Evolutionary conservation across 1,140 invertebrate species (phyloP).

Genomic region (Caenorhabditis inopinata): DNA sequence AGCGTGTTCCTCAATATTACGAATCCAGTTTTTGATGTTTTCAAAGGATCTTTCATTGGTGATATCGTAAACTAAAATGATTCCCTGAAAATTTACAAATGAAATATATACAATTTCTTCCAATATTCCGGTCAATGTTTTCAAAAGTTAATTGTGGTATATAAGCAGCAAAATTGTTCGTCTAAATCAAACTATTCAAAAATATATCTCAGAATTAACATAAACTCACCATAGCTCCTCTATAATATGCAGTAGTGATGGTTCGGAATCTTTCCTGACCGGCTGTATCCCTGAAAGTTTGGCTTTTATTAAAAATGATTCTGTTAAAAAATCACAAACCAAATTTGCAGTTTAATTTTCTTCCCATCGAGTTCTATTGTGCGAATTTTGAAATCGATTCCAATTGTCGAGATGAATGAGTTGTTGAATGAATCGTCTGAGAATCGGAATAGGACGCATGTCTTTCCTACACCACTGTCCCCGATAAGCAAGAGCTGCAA

Average conservation of each 20-base stretch:
- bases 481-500: slow-evolving; percentile 93
- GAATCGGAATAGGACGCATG: slow-evolving; percentile 97
- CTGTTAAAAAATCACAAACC: slow-evolving; percentile 69
- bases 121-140: no score
- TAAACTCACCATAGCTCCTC: slow-evolving; percentile 86
- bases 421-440: slow-evolving; percentile 99
- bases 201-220: no score
- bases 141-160: no score
- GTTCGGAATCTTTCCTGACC: slow-evolving; percentile 98
- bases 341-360: slow-evolving; percentile 88
- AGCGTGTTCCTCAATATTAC: slow-evolving; percentile 83
- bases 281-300: slow-evolving; percentile 83
- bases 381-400: slow-evolving; percentile 99
- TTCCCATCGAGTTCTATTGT: slow-evolving; percentile 96
- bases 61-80: slow-evolving; percentile 99
- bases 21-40: slow-evolving; percentile 93
- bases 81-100: slow-evolving; percentile 74
- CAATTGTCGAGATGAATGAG: slow-evolving; percentile 97
- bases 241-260: slow-evolving; percentile 98
- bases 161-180: no score
- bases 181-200: no score
- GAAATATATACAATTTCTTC: no score
- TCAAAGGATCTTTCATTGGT: slow-evolving; percentile 99
- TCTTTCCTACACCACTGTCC: slow-evolving; percentile 98
- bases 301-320: background rate